phyloP scores from a whole-genome alignment of 2,888 invertebrate genomes.

The Meandrusa payeni region DNA sequence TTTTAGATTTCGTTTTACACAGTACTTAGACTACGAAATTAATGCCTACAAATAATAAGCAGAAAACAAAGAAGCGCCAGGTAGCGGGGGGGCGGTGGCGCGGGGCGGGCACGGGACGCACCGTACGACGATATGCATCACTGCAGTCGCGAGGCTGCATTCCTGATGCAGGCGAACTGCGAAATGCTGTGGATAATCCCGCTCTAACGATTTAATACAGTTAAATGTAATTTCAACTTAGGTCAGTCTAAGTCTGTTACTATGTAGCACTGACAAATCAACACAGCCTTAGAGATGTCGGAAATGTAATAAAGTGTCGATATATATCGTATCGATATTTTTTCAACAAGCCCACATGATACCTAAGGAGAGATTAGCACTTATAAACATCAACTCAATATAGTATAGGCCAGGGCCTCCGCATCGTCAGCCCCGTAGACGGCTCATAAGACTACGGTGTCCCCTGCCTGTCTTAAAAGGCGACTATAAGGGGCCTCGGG shows the following conservation, averaged over 20 bases:
- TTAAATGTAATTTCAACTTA: not conserved
- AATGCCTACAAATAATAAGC: conserved; percentile 48
- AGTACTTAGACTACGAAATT: conserved; percentile 15
- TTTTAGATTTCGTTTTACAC: conserved; percentile 4
- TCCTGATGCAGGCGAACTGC: conserved; percentile 56
- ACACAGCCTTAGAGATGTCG: no score
- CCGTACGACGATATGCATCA: conserved; percentile 75
- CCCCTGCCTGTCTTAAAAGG: no score
- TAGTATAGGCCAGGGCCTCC: no score
- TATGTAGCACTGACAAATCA: not conserved
- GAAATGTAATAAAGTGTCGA: no score
- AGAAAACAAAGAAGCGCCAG: conserved; percentile 57
- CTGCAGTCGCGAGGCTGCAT: conserved; percentile 75
- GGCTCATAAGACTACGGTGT: no score
- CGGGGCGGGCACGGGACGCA: conserved; percentile 39
- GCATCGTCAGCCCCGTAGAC: no score
- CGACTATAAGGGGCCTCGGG: no score
- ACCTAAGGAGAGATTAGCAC: no score
- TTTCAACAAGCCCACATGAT: no score
- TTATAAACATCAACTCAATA: no score
- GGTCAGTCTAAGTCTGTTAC: no score
- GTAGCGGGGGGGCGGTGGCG: conserved; percentile 39
- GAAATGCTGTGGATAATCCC: conserved; percentile 45
- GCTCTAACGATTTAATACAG: conserved; percentile 8
- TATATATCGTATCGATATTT: no score